Evolutionary conservation across 2,797 vertebrate genomes (phyloP), one percentile per base, ranked within the genome.

Genomic region (Balearica regulorum): DNA sequence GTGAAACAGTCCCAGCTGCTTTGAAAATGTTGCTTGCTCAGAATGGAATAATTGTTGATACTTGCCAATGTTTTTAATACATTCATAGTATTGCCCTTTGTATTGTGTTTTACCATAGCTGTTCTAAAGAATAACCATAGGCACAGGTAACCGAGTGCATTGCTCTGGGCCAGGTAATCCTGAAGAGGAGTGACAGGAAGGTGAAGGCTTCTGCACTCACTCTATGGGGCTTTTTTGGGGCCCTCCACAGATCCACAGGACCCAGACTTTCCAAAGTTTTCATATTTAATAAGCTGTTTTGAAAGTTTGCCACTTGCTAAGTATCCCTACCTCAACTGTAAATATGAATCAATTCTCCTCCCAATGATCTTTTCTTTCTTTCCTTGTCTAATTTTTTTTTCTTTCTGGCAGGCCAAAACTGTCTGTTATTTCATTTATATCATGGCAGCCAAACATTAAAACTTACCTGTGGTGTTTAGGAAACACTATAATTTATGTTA

Each of bases 311-410:
- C 7, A 3, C 51, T 62, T 69, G 41, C 37, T 11, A 9, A 18
- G 26, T 5, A 24, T 28, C 10, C 15, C 37, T 53, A 13, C 16
- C n/a, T 57, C 22, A 44, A 16, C 11, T 25, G 17, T 12, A 87
- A 83, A 70, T 9, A 16, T 0, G 16, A 87, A 55, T 10, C 16
- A 7, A 2, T 83, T 53, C 31, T 54, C 14, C 25, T 68, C 54
- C 14, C 33, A 33, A 6, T 0, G 0, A 26, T 1, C 4, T 43
- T 70, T n/a, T 68, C 49, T 41, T 62, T 35, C 7, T 66, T 37
- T 39, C 31, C 31, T 39, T 33, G 6, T 13, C 29, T 16, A 43
- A 21, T 44, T 68, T 79, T 39, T 5, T 79, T 79, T 33, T 5
- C 44, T 31, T 51, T 15, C 44, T 44, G 13, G 29, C 16, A 13